These are phyloP conservation scores for Cephalophus harveyi DNA, from an alignment of 2,113 vertebrate genomes.

Conservation along the genomic window DNA sequence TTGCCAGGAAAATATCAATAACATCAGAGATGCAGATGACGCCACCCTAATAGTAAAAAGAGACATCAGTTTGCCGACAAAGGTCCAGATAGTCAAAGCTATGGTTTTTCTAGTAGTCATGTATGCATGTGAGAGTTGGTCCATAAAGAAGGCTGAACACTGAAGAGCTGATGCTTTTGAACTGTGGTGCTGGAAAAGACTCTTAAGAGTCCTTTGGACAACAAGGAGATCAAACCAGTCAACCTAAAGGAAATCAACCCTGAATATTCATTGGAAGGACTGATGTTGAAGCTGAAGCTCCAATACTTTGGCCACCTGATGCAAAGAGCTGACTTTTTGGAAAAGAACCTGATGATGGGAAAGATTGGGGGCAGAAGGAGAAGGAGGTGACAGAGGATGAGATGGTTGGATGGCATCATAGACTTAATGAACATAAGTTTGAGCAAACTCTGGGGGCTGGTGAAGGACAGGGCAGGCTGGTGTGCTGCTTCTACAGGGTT, in stretches of 20 bases:
- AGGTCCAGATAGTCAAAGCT: not conserved
- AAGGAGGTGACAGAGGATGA: not conserved
- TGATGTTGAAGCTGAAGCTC: not conserved
- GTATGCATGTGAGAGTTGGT: not conserved
- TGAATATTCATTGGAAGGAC: not conserved
- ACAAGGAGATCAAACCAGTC: not conserved
- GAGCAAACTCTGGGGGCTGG: not conserved
- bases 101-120: not conserved
- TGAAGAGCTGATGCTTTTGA: not conserved
- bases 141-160: not conserved
- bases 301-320: not conserved
- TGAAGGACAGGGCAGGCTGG: not conserved
- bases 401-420: not conserved
- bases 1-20: not conserved
- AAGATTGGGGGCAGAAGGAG: not conserved
- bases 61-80: not conserved
- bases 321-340: not conserved
- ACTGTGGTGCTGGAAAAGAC: not conserved
- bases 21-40: not conserved
- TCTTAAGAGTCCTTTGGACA: not conserved
- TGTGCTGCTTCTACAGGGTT: not conserved
- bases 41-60: not conserved
- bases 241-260: not conserved
- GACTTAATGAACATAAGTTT: not conserved
- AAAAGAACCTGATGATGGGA: not conserved